phyloP scores from a whole-genome alignment of 2,797 vertebrate genomes.

The Apogon talboti region DNA sequence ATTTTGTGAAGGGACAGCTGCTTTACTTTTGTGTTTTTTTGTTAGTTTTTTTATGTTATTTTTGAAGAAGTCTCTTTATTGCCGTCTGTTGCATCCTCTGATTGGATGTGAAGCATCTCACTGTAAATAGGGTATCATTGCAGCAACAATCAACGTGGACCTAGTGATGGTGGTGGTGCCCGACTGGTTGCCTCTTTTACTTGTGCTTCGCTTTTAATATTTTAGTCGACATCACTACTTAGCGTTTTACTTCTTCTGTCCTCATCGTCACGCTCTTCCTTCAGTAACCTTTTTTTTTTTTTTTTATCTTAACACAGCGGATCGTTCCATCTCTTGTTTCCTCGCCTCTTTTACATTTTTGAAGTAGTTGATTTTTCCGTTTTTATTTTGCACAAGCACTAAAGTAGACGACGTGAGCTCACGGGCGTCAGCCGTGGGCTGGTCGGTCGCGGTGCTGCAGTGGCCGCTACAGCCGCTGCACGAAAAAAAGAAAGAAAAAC shows the following conservation, averaged over 20 bases:
- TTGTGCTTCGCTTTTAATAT: slow-evolving; percentile 66
- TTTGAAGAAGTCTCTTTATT: slow-evolving; percentile 72
- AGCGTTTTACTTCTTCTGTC: slow-evolving; percentile 60
- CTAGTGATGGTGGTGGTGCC: slow-evolving; percentile 83
- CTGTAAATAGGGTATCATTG: slow-evolving; percentile 90
- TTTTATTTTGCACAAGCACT: slow-evolving; percentile 83
- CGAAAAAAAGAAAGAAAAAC: slow-evolving; percentile 37
- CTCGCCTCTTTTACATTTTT: slow-evolving; percentile 54
- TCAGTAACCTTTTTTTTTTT: slow-evolving; percentile 56
- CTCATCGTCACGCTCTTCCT: slow-evolving; percentile 76
- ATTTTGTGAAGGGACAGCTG: slow-evolving; percentile 83
- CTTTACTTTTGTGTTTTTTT: slow-evolving; percentile 70
- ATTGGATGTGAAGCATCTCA: slow-evolving; percentile 82
- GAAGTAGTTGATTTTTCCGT: slow-evolving; percentile 52
- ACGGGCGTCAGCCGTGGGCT: slow-evolving; percentile 52
- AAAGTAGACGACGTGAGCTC: slow-evolving; percentile 68
- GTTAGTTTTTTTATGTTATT: slow-evolving; percentile 39
- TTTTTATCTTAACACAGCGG: slow-evolving; percentile 75
- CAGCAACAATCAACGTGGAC: slow-evolving; percentile 90
- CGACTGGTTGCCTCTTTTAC: slow-evolving; percentile 76
- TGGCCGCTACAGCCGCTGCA: too few relatives aligned
- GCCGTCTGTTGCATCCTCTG: slow-evolving; percentile 78
- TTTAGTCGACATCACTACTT: slow-evolving; percentile 73
- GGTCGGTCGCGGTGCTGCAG: slow-evolving; percentile 46
- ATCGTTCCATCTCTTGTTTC: slow-evolving; percentile 57